Percentiles rank a stretch among this genome's conserved stretches.
Evolutionary conservation across 2,113 vertebrate species (phyloP).

Genomic region (Rynchops niger): DNA sequence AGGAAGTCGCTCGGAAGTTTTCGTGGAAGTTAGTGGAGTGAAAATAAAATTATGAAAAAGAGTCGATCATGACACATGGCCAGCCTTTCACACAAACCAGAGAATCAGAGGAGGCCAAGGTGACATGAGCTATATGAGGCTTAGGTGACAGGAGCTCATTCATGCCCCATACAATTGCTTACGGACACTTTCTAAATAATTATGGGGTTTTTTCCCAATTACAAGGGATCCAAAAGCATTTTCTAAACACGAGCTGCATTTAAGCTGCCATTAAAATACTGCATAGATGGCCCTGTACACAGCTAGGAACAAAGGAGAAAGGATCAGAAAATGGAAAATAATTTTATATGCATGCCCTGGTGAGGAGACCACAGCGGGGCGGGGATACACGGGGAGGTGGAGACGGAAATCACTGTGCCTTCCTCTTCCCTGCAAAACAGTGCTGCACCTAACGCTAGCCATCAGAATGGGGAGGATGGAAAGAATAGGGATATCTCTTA

Average conservation of each 20-base stretch:
- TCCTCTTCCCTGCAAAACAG: not conserved
- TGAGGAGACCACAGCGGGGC: not conserved
- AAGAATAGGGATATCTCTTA: too few relatives aligned
- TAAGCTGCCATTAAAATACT: not conserved
- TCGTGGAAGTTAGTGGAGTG: not conserved
- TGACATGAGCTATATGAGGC: not conserved
- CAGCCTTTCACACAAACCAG: not conserved
- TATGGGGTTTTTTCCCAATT: fast-evolving
- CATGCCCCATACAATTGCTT: not conserved
- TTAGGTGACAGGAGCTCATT: not conserved
- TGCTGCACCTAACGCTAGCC: not conserved
- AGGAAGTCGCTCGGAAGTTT: not conserved
- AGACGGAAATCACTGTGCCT: fast-evolving
- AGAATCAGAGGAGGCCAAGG: not conserved
- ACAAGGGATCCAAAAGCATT: not conserved
- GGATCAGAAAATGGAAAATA: not conserved
- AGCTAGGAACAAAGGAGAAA: not conserved
- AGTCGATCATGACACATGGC: not conserved
- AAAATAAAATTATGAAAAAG: not conserved
- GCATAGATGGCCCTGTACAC: fast-evolving
- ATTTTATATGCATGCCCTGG: too few relatives aligned
- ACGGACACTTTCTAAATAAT: not conserved
- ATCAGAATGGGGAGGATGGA: fast-evolving
- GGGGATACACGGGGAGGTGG: fast-evolving
- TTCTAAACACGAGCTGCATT: not conserved